Conservation (phyloP, 2,797 vertebrate species). For the Hyperoplus immaculatus region DNA sequence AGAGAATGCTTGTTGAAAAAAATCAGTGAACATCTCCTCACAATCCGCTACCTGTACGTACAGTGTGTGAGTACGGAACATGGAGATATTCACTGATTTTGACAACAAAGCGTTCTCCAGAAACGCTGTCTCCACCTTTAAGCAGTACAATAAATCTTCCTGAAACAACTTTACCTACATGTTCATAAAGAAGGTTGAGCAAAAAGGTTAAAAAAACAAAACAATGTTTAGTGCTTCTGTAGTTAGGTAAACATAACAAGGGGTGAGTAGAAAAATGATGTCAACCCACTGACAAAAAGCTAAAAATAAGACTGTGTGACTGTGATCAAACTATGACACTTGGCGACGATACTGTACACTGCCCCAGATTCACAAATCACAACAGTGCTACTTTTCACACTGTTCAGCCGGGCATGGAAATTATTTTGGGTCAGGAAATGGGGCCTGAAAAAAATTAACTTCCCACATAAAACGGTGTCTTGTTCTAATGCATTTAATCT, state of each 20-base stretch:
- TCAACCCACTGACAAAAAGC: background rate
- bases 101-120: too few relatives aligned
- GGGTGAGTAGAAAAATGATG: background rate
- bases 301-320: conserved; percentile 15
- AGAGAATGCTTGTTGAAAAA: too few relatives aligned
- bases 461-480: conserved; percentile 9
- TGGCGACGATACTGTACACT: background rate
- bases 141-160: background rate
- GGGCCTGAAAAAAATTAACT: conserved; percentile 19
- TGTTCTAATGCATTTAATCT: conserved; percentile 18
- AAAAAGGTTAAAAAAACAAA: background rate
- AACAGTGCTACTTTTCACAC: conserved; percentile 34
- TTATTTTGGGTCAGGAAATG: conserved; percentile 25
- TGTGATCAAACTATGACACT: conserved; percentile 10
- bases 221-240: background rate
- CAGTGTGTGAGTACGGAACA: too few relatives aligned
- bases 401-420: conserved; percentile 24
- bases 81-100: too few relatives aligned
- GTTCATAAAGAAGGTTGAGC: background rate
- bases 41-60: too few relatives aligned
- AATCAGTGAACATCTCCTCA: too few relatives aligned
- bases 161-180: background rate
- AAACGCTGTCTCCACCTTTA: background rate
- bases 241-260: background rate
- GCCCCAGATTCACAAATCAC: conserved; percentile 7